Conservation (phyloP, 2,113 vertebrate species). For the Nibea coibor region DNA sequence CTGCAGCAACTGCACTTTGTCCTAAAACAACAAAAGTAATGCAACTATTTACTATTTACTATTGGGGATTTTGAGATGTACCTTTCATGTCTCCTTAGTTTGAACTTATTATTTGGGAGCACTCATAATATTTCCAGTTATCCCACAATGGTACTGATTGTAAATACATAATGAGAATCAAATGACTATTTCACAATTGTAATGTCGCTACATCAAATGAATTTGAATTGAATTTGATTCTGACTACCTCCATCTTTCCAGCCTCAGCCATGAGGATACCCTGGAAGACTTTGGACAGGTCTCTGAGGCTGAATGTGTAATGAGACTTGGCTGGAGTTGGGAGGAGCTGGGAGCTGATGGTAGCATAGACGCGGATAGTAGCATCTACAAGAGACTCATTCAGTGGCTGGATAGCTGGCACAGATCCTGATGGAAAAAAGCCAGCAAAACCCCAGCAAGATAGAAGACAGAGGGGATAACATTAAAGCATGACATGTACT, state of each 20-base stretch:
- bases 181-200: neutral
- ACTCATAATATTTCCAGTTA: neutral
- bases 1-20: conserved; percentile 85
- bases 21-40: conserved; percentile 71
- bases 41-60: neutral
- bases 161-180: neutral
- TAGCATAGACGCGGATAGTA: conserved; percentile 86
- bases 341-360: conserved; percentile 90
- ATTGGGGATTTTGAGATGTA: neutral
- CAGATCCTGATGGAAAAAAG: conserved; percentile 69
- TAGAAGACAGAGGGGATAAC: neutral
- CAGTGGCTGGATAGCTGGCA: conserved; percentile 80
- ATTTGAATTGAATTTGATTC: neutral
- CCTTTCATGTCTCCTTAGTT: neutral
- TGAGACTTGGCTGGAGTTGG: conserved; percentile 94
- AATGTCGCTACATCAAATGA: neutral
- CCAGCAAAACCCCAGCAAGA: neutral
- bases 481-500: neutral
- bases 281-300: conserved; percentile 96
- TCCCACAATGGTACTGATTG: neutral
- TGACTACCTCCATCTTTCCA: conserved; percentile 81
- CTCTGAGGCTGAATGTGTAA: conserved; percentile 94
- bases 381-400: conserved; percentile 86
- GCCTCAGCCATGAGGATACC: conserved; percentile 93
- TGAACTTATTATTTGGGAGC: neutral